Evolutionary conservation across 1,140 invertebrate species (phyloP).

Genomic region (Sarcophaga bullata): DNA sequence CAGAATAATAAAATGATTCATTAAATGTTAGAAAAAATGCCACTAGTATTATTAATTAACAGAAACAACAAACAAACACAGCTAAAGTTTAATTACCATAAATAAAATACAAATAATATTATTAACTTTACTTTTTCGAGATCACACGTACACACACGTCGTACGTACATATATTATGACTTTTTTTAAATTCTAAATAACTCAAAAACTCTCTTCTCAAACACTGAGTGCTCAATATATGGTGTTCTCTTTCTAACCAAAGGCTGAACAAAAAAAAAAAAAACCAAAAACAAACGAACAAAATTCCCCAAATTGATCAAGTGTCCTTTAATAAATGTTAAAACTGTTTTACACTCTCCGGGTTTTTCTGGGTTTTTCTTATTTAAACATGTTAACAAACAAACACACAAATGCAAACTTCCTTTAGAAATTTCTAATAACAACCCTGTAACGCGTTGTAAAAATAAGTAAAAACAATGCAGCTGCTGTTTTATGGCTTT

Average conservation of each 20-base stretch:
- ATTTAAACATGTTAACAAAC: not conserved
- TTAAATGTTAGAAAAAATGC: too few relatives aligned
- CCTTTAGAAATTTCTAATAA: not conserved
- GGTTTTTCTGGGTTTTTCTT: too few relatives aligned
- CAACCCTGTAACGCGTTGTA: not conserved
- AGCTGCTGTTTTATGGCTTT: constrained; percentile 34
- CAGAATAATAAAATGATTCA: too few relatives aligned
- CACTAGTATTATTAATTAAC: too few relatives aligned
- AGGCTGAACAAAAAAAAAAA: not conserved
- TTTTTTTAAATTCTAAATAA: too few relatives aligned
- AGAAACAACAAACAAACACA: too few relatives aligned
- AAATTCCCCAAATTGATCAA: constrained; percentile 9
- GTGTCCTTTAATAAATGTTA: constrained; percentile 28
- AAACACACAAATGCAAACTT: not conserved
- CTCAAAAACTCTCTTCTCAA: too few relatives aligned
- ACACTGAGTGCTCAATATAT: not conserved
- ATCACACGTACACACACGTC: too few relatives aligned
- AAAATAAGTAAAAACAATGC: constrained; percentile 31
- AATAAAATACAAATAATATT: too few relatives aligned
- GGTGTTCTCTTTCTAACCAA: constrained; percentile 32
- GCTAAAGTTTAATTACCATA: too few relatives aligned
- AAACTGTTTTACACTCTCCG: not conserved
- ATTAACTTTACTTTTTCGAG: too few relatives aligned
- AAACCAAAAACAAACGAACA: not conserved
- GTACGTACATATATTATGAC: too few relatives aligned